Evolutionary conservation across 2,113 vertebrate genomes (phyloP).

Genomic region (Limanda limanda): DNA sequence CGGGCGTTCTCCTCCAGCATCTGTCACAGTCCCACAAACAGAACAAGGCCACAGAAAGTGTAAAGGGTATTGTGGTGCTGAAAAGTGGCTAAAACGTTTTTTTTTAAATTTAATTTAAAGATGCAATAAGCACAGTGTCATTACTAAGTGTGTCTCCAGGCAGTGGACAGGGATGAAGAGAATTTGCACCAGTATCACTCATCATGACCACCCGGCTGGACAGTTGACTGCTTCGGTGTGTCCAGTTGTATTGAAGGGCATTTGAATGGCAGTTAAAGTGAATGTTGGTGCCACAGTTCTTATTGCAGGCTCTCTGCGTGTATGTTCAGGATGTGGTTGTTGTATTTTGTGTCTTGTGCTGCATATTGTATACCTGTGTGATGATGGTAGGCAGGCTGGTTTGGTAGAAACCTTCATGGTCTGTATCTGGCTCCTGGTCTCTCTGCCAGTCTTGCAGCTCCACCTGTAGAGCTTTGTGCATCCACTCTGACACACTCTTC

Average conservation of each 20-base stretch:
- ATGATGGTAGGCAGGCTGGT: constrained; percentile 92
- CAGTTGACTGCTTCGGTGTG: too few relatives aligned
- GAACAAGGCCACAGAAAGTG: constrained; percentile 3
- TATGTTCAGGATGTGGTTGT: too few relatives aligned
- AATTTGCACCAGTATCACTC: not conserved
- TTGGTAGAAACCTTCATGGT: constrained; percentile 93
- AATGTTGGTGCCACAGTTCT: too few relatives aligned
- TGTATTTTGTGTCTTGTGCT: not conserved
- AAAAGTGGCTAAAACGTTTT: too few relatives aligned
- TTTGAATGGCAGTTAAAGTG: too few relatives aligned
- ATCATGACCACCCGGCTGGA: too few relatives aligned
- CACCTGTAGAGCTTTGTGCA: constrained; percentile 92
- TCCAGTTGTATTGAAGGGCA: too few relatives aligned
- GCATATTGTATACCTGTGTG: constrained; percentile 85
- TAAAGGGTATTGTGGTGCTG: not conserved
- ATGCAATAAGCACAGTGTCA: not conserved
- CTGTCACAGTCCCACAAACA: constrained; percentile 67
- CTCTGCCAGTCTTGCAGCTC: constrained; percentile 94
- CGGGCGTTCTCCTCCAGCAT: constrained; percentile 94
- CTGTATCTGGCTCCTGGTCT: constrained; percentile 91
- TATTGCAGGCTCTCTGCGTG: too few relatives aligned
- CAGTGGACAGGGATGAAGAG: not conserved
- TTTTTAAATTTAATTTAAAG: not conserved
- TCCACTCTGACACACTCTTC: constrained; percentile 91
- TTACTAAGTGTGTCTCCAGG: not conserved